Evolutionary conservation across 1,140 invertebrate species (phyloP), one percentile per base, ranked within the genome.

Genomic region (Ganaspis sp.): DNA sequence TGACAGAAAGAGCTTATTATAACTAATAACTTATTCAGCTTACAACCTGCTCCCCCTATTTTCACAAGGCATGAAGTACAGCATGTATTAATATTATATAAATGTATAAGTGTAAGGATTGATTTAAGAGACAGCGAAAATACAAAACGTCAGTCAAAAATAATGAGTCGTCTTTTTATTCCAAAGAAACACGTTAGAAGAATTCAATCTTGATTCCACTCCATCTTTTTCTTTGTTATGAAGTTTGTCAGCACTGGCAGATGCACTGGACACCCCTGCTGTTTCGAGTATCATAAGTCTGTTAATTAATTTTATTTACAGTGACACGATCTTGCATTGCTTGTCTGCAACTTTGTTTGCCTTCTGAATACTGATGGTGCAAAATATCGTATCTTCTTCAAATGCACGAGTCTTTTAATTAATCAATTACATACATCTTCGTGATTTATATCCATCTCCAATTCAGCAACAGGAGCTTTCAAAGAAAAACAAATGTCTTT

Each of bases 241-340:
- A 34, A 34, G 58, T 64, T 64, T 64, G 58, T 29, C 58, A 64
- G 23, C 58, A 64, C 9, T 64, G 58, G 26, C 58, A 64, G 58
- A 64, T 64, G 58, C 26, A 64, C 29, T 12, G 15, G 26, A 64
- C 58, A 64, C 58, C 26, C 58, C 58, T 64, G 58, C 26, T 64
- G 58, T 6, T 64, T 29, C 23, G 12, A 34, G 23, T 34, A 64
- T 64, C 26, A 64, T 64, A 64, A 64, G 58, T 34, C 58, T 29
- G 58, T 64, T 64, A 64, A 64, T 64, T 64, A 64, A 64, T 64
- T 64, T 64, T 64, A 64, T 64, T 64, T 34, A 64, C 23, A 29
- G 58, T 64, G 58, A 64, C 58, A 64, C 58, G 58, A 64, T 64
- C 58, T 64, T 29, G 54, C 11, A 64, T 64, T 64, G 23, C 54